These are phyloP conservation scores for Gisinianus flammeolus DNA, from an alignment of 2,888 invertebrate genomes.

Conservation along the genomic window DNA sequence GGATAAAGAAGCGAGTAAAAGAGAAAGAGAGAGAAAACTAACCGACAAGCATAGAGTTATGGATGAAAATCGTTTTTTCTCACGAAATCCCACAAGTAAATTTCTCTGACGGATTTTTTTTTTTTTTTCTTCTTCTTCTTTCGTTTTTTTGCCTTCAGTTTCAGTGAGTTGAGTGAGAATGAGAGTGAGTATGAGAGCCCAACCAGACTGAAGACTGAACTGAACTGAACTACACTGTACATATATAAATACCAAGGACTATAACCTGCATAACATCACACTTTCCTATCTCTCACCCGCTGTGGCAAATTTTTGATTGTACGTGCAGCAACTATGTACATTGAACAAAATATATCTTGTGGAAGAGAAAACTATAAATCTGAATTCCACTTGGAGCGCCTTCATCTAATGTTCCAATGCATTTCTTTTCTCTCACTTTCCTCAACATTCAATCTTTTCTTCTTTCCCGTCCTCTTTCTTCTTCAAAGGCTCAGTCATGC, in stretches of 20 bases:
- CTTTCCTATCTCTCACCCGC: background rate
- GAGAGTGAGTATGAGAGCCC: background rate
- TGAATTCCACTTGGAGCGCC: background rate
- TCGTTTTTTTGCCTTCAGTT: too few species aligned
- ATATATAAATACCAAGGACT: background rate
- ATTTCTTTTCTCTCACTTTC: background rate
- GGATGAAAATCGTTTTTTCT: constrained; percentile 9
- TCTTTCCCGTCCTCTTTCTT: background rate
- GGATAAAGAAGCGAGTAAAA: too few species aligned
- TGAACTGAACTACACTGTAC: background rate
- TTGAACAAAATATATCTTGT: background rate
- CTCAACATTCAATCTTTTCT: too few species aligned
- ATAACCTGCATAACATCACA: background rate
- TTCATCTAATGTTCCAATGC: background rate
- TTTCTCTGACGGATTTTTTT: background rate
- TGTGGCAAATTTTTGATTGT: background rate
- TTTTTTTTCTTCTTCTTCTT: background rate
- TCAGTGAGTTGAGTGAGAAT: too few species aligned
- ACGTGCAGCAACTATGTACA: background rate
- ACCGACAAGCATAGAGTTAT: background rate
- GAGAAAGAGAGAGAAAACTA: background rate
- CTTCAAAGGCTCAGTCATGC: constrained; percentile 3
- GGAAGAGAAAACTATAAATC: constrained; percentile 14
- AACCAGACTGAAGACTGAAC: background rate
- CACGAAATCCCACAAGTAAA: background rate